Conservation (phyloP, 2,888 invertebrate genomes). For the Melieria picta region DNA sequence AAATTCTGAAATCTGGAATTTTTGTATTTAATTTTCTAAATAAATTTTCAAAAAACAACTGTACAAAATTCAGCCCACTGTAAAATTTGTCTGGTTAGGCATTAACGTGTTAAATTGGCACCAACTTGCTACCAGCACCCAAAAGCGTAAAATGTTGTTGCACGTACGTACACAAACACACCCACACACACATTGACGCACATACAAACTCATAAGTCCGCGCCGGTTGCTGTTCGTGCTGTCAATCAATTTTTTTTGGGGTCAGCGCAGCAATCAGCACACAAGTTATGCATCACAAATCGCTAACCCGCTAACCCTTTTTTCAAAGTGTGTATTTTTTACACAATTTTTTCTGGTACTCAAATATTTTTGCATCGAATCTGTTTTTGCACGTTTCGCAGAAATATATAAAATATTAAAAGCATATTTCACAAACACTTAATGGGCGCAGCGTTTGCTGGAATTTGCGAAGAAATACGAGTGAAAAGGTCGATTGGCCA, state of each 20-base stretch:
- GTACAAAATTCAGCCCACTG: too few relatives aligned
- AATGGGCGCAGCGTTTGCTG: background rate
- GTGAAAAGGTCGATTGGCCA: too few relatives aligned
- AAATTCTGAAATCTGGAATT: too few relatives aligned
- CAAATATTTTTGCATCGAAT: background rate
- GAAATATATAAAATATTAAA: slow-evolving; percentile 11
- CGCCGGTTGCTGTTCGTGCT: background rate
- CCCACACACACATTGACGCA: background rate
- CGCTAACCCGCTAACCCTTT: slow-evolving; percentile 4
- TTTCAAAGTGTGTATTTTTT: background rate
- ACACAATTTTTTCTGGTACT: background rate
- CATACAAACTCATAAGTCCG: background rate
- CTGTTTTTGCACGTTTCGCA: background rate
- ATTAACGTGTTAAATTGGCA: too few relatives aligned
- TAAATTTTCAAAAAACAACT: too few relatives aligned
- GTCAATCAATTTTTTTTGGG: slow-evolving; percentile 3
- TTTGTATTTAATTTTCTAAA: too few relatives aligned
- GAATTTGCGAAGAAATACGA: too few relatives aligned
- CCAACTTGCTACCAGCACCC: too few relatives aligned
- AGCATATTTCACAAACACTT: background rate
- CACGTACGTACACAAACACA: background rate
- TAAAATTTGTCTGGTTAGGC: too few relatives aligned
- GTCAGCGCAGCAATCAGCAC: slow-evolving; percentile 6
- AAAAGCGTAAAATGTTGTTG: too few relatives aligned
- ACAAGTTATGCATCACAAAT: slow-evolving; percentile 16